Evolutionary conservation across 2,888 invertebrate genomes (phyloP).

Genomic region (Chrysina gloriosa): DNA sequence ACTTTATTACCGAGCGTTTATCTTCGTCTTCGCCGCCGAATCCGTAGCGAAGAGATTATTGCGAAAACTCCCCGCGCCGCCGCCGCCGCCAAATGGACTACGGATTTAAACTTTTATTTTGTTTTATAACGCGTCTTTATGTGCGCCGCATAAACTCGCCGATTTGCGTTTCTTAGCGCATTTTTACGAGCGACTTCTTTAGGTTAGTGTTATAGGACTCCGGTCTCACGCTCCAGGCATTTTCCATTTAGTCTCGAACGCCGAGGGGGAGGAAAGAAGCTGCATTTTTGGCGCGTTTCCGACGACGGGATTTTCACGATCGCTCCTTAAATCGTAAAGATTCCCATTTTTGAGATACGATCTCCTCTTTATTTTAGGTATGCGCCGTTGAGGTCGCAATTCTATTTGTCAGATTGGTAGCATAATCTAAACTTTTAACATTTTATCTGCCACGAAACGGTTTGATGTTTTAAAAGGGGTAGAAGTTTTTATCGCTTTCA

Average conservation of each 20-base stretch:
- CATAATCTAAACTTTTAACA: too few species aligned
- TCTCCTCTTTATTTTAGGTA: slow-evolving; percentile 3
- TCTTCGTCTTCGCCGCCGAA: slow-evolving; percentile 19
- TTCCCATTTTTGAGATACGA: neutral
- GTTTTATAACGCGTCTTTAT: slow-evolving; percentile 40
- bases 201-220: slow-evolving; percentile 23
- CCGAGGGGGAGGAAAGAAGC: neutral
- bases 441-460: too few species aligned
- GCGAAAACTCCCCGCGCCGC: slow-evolving; percentile 2
- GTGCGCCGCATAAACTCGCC: slow-evolving; percentile 15
- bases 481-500: too few species aligned
- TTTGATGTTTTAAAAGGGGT: too few species aligned
- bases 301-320: slow-evolving; percentile 16
- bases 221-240: slow-evolving; percentile 25
- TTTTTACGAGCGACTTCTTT: slow-evolving; percentile 24
- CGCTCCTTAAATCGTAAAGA: slow-evolving; percentile 25
- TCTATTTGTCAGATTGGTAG: too few species aligned
- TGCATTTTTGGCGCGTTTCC: neutral
- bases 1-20: slow-evolving; percentile 19
- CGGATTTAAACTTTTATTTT: slow-evolving; percentile 38
- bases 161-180: slow-evolving; percentile 30
- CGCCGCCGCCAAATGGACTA: slow-evolving; percentile 16
- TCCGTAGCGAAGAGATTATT: slow-evolving; percentile 15
- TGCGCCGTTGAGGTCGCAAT: neutral
- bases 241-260: slow-evolving; percentile 15